Percentiles rank a stretch among this genome's conserved stretches.
Conservation (phyloP, 2,113 vertebrate genomes). For the Muscicapa adusta region DNA sequence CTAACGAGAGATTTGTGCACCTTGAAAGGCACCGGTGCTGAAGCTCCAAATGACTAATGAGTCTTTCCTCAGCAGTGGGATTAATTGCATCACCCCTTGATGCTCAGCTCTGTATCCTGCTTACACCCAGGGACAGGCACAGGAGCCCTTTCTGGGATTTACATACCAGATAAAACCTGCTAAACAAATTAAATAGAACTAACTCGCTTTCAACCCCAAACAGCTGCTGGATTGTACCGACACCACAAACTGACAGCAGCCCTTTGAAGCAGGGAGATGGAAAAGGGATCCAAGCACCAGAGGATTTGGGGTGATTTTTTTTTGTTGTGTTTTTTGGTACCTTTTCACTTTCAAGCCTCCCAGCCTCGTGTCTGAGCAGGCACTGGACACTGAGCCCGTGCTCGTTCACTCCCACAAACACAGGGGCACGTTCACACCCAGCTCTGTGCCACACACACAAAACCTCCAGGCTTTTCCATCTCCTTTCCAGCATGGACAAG, state of each 20-base stretch:
- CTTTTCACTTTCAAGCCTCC: neutral
- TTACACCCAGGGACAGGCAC: neutral
- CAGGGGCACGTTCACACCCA: fast-evolving
- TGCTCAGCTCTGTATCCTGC: neutral
- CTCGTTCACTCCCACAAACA: fast-evolving
- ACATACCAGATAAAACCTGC: neutral
- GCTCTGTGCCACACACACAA: fast-evolving
- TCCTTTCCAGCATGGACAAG: fast-evolving
- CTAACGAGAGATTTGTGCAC: conserved; percentile 16
- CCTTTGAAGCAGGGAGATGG: neutral
- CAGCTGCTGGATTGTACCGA: neutral
- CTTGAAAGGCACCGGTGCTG: conserved; percentile 20
- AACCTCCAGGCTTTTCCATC: fast-evolving
- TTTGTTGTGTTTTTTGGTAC: neutral
- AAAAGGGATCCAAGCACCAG: neutral
- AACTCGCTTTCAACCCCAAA: neutral
- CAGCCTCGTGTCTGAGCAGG: neutral
- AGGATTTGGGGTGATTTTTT: neutral
- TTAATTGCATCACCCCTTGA: conserved; percentile 7
- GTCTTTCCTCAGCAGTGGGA: neutral
- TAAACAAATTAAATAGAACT: neutral
- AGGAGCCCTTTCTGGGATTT: neutral
- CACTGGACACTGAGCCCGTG: fast-evolving
- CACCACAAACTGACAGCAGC: neutral
- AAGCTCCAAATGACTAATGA: neutral